Evolutionary conservation across 2,888 invertebrate species (phyloP), one percentile per base, ranked within the genome.

Genomic region (Pherbina coryleti): DNA sequence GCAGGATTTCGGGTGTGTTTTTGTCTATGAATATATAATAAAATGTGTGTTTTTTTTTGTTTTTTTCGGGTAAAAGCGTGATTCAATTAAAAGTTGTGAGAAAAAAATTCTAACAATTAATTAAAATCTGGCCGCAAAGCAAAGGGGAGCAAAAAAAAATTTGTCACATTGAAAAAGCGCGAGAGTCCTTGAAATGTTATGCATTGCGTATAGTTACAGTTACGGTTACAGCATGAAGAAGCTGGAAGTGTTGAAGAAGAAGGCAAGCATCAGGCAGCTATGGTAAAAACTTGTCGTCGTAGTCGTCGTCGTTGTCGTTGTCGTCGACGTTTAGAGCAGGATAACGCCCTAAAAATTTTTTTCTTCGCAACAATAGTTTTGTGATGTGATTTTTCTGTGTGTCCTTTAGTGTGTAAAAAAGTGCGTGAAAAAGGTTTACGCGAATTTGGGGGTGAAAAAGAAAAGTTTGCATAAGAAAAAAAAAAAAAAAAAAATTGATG

Each of bases 131-230:
- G n/a, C 3, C 7, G 9, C 22, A 57, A 57, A 57, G 22, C 0
- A 57, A 60, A 28, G 22, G 3, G 28, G 57, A 60, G 5, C 25
- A 25, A 60, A 60, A 14, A 60, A 2, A 60, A 28, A 60, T 60
- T 25, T 19, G 60, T 31, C 9, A 34, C 64, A 66, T 66, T 66
- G 64, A 66, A 66, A 60, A 60, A 66, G 64, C 55, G 71, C 64
- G 55, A 78, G 67, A 79, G 78, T 78, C 80, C 80, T 80, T 80
- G 80, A 80, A 80, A 79, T 80, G 70, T 75, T 78, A 66, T 77
- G 28, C 62, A 44, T 37, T 34, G 55, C 73, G 44, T 62, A 57
- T 73, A 19, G 60, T 62, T 71, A 62, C 71, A 34, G 62, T 71
- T 51, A 22, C 53, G 81, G 22, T 82, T 44, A 44, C 44, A 44